A percentile compares a stretch with the other conserved stretches of the same genome.
These are phyloP conservation scores for Pterostichus niger DNA, from an alignment of 2,888 invertebrate species.

Conservation along the genomic window DNA sequence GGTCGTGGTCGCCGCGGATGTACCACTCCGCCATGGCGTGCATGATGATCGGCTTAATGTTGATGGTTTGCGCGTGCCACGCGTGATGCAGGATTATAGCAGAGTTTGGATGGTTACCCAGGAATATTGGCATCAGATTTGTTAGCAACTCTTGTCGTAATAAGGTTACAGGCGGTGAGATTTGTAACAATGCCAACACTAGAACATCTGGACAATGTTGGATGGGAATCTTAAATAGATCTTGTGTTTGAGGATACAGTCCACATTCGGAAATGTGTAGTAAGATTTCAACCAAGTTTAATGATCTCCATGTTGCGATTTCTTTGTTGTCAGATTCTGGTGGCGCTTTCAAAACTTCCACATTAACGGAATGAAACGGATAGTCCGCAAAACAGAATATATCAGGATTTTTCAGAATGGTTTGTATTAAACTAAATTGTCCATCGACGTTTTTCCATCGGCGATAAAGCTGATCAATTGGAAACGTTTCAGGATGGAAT, in stretches of 20 bases:
- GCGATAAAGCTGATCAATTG: slow-evolving; percentile 93
- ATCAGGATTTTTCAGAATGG: slow-evolving; percentile 93
- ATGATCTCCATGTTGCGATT: slow-evolving; percentile 94
- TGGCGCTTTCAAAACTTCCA: slow-evolving; percentile 94
- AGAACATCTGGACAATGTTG: slow-evolving; percentile 97
- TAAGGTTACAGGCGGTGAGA: slow-evolving; percentile 88
- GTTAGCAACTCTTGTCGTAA: slow-evolving; percentile 92
- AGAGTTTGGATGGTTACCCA: slow-evolving; percentile 97
- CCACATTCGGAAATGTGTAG: slow-evolving; percentile 93
- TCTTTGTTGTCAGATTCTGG: slow-evolving; percentile 98
- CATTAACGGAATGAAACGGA: slow-evolving; percentile 91
- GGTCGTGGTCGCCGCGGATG: slow-evolving; percentile 94
- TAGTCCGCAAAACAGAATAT: slow-evolving; percentile 97
- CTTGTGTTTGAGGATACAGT: slow-evolving; percentile 89
- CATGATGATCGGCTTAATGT: slow-evolving; percentile 92
- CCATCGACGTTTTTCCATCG: slow-evolving; percentile 97
- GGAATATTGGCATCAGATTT: slow-evolving; percentile 93
- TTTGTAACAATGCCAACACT: slow-evolving; percentile 92
- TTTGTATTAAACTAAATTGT: slow-evolving; percentile 92
- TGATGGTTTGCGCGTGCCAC: slow-evolving; percentile 90
- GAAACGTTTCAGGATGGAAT: slow-evolving; percentile 87
- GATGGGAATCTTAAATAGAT: slow-evolving; percentile 94
- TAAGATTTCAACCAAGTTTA: slow-evolving; percentile 94
- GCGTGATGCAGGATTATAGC: slow-evolving; percentile 97
- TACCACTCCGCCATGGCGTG: slow-evolving; percentile 99